These are phyloP conservation scores for Cryptotis parvus DNA, from an alignment of 2,113 vertebrate species.

Conservation along the genomic window DNA sequence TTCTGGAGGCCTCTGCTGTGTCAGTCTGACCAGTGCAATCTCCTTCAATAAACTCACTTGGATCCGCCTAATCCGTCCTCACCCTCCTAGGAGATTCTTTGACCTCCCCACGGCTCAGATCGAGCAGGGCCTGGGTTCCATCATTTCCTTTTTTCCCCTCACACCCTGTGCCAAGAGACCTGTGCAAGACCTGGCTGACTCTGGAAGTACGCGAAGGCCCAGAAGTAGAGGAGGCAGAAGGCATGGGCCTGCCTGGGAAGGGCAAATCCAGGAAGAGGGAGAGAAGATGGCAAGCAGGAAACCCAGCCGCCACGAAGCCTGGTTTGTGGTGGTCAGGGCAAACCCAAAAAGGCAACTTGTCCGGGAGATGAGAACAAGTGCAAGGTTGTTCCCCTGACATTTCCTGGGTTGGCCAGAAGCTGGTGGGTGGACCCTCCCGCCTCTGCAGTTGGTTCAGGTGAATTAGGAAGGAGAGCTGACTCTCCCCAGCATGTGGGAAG, in stretches of 20 bases:
- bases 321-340: too few species aligned
- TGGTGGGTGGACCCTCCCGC: not conserved
- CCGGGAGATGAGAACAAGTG: not conserved
- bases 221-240: not conserved
- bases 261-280: not conserved
- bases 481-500: not conserved
- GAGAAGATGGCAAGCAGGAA: not conserved
- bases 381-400: not conserved
- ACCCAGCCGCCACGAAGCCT: not conserved
- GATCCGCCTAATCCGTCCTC: not conserved
- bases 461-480: not conserved
- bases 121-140: too few species aligned
- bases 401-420: not conserved
- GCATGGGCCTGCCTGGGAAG: not conserved
- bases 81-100: too few species aligned
- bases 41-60: too few species aligned
- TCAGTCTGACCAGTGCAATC: too few species aligned
- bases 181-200: rapidly evolving
- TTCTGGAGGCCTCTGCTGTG: too few species aligned
- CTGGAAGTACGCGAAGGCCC: not conserved
- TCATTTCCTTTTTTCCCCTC: too few species aligned
- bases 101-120: too few species aligned
- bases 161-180: not conserved
- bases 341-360: too few species aligned
- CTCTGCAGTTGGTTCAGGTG: not conserved